A percentile compares a stretch with the other conserved stretches of the same genome.
Evolutionary conservation across 2,797 vertebrate genomes (phyloP).

Genomic region (Acipenser transmontanus): DNA sequence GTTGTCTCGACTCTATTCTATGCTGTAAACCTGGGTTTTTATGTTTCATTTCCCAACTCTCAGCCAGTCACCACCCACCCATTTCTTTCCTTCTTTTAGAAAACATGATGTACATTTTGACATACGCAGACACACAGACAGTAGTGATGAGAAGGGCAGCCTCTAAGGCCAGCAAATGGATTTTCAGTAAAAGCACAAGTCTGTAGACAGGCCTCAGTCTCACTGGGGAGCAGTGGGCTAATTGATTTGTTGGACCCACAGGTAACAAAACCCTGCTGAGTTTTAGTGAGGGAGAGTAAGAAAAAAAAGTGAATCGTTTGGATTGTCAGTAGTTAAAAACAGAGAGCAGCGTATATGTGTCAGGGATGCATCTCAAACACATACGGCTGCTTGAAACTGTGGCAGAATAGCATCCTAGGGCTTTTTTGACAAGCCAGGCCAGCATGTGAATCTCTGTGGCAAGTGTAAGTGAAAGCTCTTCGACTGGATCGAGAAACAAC

Average conservation of each 20-base stretch:
- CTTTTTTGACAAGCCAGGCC: background rate
- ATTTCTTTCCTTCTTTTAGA: too few relatives aligned
- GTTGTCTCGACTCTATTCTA: too few relatives aligned
- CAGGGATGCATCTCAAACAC: background rate
- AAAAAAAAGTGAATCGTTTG: background rate
- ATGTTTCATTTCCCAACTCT: too few relatives aligned
- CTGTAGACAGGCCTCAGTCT: background rate
- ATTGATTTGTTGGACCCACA: conserved; percentile 1
- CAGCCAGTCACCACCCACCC: too few relatives aligned
- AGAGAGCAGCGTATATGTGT: background rate
- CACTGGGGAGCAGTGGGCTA: background rate
- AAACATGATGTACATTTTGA: too few relatives aligned
- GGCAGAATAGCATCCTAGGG: background rate
- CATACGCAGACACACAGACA: too few relatives aligned
- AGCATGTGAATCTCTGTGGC: background rate
- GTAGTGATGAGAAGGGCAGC: too few relatives aligned
- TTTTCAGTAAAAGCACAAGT: too few relatives aligned
- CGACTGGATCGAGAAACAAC: too few relatives aligned
- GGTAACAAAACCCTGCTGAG: background rate
- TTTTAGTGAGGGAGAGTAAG: background rate
- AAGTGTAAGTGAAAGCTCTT: too few relatives aligned
- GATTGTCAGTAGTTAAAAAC: background rate
- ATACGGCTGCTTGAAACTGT: background rate
- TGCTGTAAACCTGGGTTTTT: too few relatives aligned
- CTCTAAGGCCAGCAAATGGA: too few relatives aligned